phyloP scores from a whole-genome alignment of 2,797 vertebrate species.

The Microctenopoma stevenorrisi region DNA sequence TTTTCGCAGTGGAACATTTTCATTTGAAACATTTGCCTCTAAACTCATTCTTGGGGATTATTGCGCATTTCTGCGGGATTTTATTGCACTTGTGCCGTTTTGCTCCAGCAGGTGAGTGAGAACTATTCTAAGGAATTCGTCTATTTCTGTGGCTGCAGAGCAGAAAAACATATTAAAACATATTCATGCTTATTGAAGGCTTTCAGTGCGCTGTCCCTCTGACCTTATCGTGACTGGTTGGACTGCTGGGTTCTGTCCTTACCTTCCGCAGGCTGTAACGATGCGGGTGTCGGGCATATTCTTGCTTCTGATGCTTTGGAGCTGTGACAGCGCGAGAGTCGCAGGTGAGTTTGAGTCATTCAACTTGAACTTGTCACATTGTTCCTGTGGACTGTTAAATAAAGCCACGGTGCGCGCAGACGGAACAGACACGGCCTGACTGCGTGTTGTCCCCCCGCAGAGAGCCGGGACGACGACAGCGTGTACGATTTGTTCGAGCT shows the following conservation, averaged over 20 bases:
- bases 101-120: conserved; percentile 70
- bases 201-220: neutral
- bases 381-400: too few relatives aligned
- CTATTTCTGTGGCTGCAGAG: conserved; percentile 13
- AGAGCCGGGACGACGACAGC: conserved; percentile 87
- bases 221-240: neutral
- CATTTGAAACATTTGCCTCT: conserved; percentile 13
- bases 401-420: neutral
- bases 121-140: conserved; percentile 1
- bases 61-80: conserved; percentile 54
- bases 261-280: conserved; percentile 56
- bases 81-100: conserved; percentile 43
- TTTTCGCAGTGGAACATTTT: conserved; percentile 42
- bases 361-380: conserved; percentile 1
- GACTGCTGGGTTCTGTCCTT: neutral
- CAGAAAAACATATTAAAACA: neutral
- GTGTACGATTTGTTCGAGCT: conserved; percentile 91
- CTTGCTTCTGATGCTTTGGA: conserved; percentile 85
- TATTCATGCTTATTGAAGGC: neutral
- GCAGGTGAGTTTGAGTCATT: conserved; percentile 87
- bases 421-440: conserved; percentile 44
- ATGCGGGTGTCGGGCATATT: conserved; percentile 88
- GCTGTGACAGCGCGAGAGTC: conserved; percentile 80
- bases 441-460: conserved; percentile 60
- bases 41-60: conserved; percentile 59